A percentile compares a stretch with the other conserved stretches of the same genome.
phyloP scores from a whole-genome alignment of 2,113 vertebrate genomes.

The Okapia johnstoni region DNA sequence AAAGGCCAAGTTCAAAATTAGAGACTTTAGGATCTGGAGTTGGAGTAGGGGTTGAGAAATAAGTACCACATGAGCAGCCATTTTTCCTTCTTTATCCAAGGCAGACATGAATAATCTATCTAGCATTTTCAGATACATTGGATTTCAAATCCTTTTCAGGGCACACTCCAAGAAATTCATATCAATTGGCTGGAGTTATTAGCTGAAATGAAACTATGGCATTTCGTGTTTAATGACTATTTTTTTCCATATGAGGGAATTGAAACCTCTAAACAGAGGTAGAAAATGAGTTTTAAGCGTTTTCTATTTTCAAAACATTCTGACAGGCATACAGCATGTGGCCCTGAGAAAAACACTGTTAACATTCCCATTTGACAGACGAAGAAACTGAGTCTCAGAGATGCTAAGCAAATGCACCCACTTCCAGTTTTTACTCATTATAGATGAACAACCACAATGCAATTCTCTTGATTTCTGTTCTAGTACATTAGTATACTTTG shows the following conservation, averaged over 20 bases:
- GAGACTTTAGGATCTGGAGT: not conserved
- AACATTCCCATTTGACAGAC: not conserved
- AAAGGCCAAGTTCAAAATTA: constrained; percentile 2
- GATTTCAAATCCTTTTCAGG: not conserved
- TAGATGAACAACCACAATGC: not conserved
- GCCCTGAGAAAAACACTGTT: not conserved
- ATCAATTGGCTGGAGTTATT: not conserved
- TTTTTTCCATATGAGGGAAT: not conserved
- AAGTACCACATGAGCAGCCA: not conserved
- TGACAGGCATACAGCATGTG: not conserved
- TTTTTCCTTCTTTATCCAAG: not conserved
- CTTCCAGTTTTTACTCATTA: not conserved
- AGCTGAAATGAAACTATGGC: not conserved
- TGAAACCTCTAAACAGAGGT: not conserved
- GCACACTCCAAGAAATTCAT: not conserved
- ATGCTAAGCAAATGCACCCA: not conserved
- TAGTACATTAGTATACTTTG: not conserved
- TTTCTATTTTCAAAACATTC: not conserved
- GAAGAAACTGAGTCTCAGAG: not conserved
- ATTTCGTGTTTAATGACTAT: not conserved
- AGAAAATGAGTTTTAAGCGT: not conserved
- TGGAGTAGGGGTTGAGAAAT: not conserved
- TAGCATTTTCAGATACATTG: not conserved
- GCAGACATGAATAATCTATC: not conserved
- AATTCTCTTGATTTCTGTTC: not conserved